These are phyloP conservation scores for Trissolcus japonicus DNA, from an alignment of 2,888 invertebrate species.

Conservation along the genomic window DNA sequence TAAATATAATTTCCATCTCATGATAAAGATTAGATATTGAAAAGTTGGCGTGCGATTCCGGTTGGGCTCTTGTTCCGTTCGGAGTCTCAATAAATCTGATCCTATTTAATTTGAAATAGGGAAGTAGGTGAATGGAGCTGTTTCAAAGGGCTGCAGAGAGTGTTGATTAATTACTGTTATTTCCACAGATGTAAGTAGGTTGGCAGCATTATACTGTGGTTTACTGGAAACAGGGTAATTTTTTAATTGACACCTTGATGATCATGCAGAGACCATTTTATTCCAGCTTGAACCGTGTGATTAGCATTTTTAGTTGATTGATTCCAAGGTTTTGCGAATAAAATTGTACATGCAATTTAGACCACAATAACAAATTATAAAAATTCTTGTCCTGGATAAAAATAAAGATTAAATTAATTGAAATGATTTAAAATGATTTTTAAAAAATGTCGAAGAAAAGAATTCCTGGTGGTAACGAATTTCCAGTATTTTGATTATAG, in stretches of 20 bases:
- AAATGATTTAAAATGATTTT: too few relatives aligned
- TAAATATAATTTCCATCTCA: slow-evolving; percentile 17
- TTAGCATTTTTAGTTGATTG: background rate
- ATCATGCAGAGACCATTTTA: too few relatives aligned
- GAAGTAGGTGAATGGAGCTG: slow-evolving; percentile 26
- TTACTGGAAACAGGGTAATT: too few relatives aligned
- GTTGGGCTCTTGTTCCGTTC: slow-evolving; percentile 9
- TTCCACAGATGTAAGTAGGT: slow-evolving; percentile 15
- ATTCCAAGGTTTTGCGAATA: background rate
- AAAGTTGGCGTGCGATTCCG: slow-evolving; percentile 23
- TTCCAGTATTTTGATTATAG: too few relatives aligned
- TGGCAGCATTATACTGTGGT: too few relatives aligned
- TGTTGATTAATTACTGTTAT: slow-evolving; percentile 29
- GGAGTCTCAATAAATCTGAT: slow-evolving; percentile 27
- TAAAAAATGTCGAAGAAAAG: too few relatives aligned
- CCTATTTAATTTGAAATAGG: slow-evolving; percentile 23
- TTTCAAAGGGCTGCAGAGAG: slow-evolving; percentile 24
- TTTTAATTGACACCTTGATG: too few relatives aligned
- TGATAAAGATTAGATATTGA: slow-evolving; percentile 25
- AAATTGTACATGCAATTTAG: background rate
- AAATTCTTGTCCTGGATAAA: too few relatives aligned
- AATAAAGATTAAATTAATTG: too few relatives aligned
- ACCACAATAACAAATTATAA: too few relatives aligned
- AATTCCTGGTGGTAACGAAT: too few relatives aligned
- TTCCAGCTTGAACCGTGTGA: too few relatives aligned